A percentile compares a stretch with the other conserved stretches of the same genome.
Conservation (phyloP, 2,888 invertebrate species). For the Drosophila anomalata region DNA sequence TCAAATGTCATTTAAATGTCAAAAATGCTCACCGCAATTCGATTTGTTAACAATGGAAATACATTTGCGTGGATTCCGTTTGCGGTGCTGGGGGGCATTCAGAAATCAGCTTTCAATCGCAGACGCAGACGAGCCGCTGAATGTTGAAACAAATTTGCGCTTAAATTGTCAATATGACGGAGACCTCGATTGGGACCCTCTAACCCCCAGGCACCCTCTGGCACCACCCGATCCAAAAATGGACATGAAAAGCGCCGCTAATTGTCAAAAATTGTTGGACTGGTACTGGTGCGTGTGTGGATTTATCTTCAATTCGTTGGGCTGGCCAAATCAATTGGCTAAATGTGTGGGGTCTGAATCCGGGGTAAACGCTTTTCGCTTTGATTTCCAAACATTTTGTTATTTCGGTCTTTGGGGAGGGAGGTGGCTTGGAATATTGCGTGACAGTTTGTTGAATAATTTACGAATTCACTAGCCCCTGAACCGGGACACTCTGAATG, state of each 20-base stretch:
- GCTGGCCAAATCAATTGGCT: slow-evolving; percentile 61
- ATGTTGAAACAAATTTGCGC: slow-evolving; percentile 77
- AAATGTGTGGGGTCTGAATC: slow-evolving; percentile 56
- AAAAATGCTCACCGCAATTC: slow-evolving; percentile 53
- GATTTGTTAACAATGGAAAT: slow-evolving; percentile 69
- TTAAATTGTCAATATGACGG: slow-evolving; percentile 73
- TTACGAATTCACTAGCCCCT: slow-evolving; percentile 64
- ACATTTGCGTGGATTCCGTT: slow-evolving; percentile 48
- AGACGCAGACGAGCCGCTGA: slow-evolving; percentile 50
- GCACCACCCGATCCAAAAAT: slow-evolving; percentile 5
- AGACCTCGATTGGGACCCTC: slow-evolving; percentile 36
- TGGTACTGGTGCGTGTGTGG: slow-evolving; percentile 54
- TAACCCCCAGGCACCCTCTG: background rate
- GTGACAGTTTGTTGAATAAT: slow-evolving; percentile 80
- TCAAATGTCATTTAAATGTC: slow-evolving; percentile 74
- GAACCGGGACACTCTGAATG: slow-evolving; percentile 23
- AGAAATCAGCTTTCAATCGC: slow-evolving; percentile 45
- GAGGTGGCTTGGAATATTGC: slow-evolving; percentile 59
- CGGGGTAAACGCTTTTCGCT: slow-evolving; percentile 59
- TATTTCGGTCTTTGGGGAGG: slow-evolving; percentile 4
- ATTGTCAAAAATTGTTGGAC: slow-evolving; percentile 78
- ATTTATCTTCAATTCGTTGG: slow-evolving; percentile 48
- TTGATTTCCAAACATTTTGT: slow-evolving; percentile 59
- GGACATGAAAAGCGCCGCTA: slow-evolving; percentile 78
- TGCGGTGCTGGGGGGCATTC: slow-evolving; percentile 25